A percentile compares a stretch with the other conserved stretches of the same genome.
Conservation (phyloP, 2,888 invertebrate genomes). For the Ectemnius continuus region DNA sequence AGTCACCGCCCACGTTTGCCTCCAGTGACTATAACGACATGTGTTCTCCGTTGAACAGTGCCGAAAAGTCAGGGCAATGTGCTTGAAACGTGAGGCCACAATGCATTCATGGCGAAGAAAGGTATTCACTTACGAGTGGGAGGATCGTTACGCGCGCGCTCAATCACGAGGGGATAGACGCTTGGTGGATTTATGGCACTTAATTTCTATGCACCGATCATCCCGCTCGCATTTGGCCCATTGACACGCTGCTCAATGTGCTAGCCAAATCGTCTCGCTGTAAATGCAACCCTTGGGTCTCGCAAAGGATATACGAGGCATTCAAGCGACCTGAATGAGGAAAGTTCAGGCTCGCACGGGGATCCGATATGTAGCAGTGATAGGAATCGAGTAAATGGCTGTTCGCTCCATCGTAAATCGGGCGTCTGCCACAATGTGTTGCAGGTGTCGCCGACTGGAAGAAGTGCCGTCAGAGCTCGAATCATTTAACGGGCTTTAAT, state of each 20-base stretch:
- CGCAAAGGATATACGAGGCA: not conserved
- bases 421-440: conserved; percentile 36
- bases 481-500: conserved; percentile 76
- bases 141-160: no score
- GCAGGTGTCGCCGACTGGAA: conserved; percentile 80
- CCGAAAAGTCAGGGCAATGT: not conserved
- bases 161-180: no score
- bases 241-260: not conserved
- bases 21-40: not conserved
- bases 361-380: not conserved
- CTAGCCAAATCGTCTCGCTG: not conserved
- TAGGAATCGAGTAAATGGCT: not conserved
- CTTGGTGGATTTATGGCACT: no score
- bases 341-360: not conserved
- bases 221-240: not conserved
- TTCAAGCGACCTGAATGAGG: not conserved
- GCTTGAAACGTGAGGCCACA: no score
- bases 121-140: no score
- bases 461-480: conserved; percentile 72
- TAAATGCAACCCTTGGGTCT: not conserved
- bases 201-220: not conserved
- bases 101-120: no score
- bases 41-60: not conserved
- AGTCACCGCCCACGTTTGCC: not conserved
- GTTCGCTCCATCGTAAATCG: conserved; percentile 1